Percentiles rank a stretch among this genome's conserved stretches.
These are phyloP conservation scores for Saccostrea cuccullata DNA, from an alignment of 1,140 invertebrate genomes.

Conservation along the genomic window DNA sequence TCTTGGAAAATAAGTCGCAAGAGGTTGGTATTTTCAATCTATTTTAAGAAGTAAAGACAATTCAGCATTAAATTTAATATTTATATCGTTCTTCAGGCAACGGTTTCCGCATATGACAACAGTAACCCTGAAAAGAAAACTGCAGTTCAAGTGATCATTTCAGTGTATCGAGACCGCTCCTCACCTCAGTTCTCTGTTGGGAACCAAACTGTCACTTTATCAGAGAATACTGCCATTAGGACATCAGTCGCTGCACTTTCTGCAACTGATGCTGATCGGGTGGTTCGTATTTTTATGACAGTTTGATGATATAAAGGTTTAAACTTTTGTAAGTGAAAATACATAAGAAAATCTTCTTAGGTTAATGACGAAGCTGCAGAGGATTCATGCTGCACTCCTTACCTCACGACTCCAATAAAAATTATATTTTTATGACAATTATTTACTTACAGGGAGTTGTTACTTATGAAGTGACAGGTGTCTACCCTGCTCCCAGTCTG, in stretches of 20 bases:
- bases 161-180: slow-evolving; percentile 86
- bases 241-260: slow-evolving; percentile 87
- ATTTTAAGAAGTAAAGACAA: too few species aligned
- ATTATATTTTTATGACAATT: too few species aligned
- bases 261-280: slow-evolving; percentile 64
- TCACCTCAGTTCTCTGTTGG: slow-evolving; percentile 87
- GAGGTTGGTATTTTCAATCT: too few species aligned
- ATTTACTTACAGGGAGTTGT: slow-evolving; percentile 55
- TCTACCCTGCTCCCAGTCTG: slow-evolving; percentile 54
- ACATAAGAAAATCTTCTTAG: too few species aligned
- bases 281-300: too few species aligned
- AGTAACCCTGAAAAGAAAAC: slow-evolving; percentile 90
- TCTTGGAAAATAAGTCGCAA: too few species aligned
- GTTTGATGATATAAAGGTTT: too few species aligned
- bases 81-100: slow-evolving; percentile 77
- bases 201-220: slow-evolving; percentile 87
- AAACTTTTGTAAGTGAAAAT: too few species aligned
- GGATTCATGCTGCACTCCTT: too few species aligned
- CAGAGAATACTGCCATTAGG: slow-evolving; percentile 88
- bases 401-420: too few species aligned
- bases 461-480: slow-evolving; percentile 47
- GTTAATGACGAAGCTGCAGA: too few species aligned
- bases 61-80: too few species aligned
- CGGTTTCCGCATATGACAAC: slow-evolving; percentile 92
- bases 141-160: slow-evolving; percentile 90